Evolutionary conservation across 2,888 invertebrate species (phyloP).

Genomic region (Electrophaes corylata): DNA sequence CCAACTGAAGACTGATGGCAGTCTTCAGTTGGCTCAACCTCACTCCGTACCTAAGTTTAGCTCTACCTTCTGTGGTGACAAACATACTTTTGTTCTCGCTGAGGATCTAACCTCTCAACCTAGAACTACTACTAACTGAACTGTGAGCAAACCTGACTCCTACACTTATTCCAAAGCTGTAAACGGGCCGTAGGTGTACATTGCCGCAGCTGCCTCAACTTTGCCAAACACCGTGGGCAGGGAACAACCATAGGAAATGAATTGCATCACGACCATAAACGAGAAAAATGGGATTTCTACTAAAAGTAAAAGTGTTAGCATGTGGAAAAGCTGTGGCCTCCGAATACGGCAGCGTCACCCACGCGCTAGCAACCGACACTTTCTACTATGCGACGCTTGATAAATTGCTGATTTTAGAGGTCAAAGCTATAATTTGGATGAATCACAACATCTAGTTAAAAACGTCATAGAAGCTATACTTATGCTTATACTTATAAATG

Average conservation of each 20-base stretch:
- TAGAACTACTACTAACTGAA: no score
- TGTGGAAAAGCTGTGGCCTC: slow-evolving; percentile 43
- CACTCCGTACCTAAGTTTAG: no score
- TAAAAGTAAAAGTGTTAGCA: slow-evolving; percentile 74
- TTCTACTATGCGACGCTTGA: slow-evolving; percentile 33
- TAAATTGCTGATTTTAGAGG: slow-evolving; percentile 33
- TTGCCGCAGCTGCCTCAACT: slow-evolving; percentile 5
- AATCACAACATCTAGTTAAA: slow-evolving; percentile 20
- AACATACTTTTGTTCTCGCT: no score
- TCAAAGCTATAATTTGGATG: slow-evolving; percentile 37
- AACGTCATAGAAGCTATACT: neutral
- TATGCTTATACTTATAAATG: neutral
- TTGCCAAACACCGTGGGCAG: slow-evolving; percentile 21
- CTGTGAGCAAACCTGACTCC: neutral
- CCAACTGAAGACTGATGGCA: no score
- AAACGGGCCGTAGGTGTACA: slow-evolving; percentile 2
- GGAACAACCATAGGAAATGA: slow-evolving; percentile 18
- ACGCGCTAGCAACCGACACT: slow-evolving; percentile 38
- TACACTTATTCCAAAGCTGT: neutral
- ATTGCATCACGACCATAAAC: slow-evolving; percentile 32
- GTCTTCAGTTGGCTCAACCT: no score
- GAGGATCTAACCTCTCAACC: no score
- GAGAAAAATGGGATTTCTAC: slow-evolving; percentile 42
- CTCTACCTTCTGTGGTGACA: no score
- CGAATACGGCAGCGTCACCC: slow-evolving; percentile 47